Percentiles rank a stretch among this genome's conserved stretches.
These are phyloP conservation scores for Euspilapteryx auroguttella DNA, from an alignment of 2,888 invertebrate species.

Conservation along the genomic window DNA sequence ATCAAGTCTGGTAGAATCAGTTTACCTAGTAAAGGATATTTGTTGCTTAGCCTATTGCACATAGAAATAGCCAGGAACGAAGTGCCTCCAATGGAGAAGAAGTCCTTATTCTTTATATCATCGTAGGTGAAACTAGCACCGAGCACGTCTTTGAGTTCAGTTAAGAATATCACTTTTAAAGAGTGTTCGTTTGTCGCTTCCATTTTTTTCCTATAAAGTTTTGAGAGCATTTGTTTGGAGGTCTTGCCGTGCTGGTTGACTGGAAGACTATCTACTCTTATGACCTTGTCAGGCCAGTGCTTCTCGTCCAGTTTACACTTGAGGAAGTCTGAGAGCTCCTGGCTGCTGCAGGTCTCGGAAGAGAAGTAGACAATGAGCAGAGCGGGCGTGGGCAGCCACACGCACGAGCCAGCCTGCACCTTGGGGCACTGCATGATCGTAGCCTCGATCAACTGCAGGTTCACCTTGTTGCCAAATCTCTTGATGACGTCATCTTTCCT, in stretches of 20 bases:
- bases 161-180: slow-evolving; percentile 19
- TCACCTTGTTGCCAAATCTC: slow-evolving; percentile 55
- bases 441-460: slow-evolving; percentile 4
- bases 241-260: slow-evolving; percentile 73
- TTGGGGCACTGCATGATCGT: slow-evolving; percentile 34
- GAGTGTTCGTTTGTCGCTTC: slow-evolving; percentile 15
- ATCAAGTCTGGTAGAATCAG: slow-evolving; percentile 59
- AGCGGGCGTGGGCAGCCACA: slow-evolving; percentile 52
- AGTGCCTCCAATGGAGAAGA: slow-evolving; percentile 68
- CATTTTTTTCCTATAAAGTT: slow-evolving; percentile 25
- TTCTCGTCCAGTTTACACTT: slow-evolving; percentile 44
- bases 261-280: slow-evolving; percentile 61
- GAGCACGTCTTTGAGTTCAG: slow-evolving; percentile 22
- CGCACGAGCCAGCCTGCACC: slow-evolving; percentile 51
- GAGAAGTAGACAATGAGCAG: slow-evolving; percentile 55
- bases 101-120: slow-evolving; percentile 41
- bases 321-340: slow-evolving; percentile 32
- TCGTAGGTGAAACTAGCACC: slow-evolving; percentile 22
- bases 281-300: slow-evolving; percentile 68
- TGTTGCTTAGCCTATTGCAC: slow-evolving; percentile 54
- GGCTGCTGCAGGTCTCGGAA: slow-evolving; percentile 27
- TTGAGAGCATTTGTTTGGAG: slow-evolving; percentile 41
- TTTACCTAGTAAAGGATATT: slow-evolving; percentile 35
- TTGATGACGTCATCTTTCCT: slow-evolving; percentile 74
- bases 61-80: slow-evolving; percentile 71